A percentile compares a stretch with the other conserved stretches of the same genome.
Evolutionary conservation across 2,113 vertebrate genomes (phyloP).

Genomic region (Glareola pratincola): DNA sequence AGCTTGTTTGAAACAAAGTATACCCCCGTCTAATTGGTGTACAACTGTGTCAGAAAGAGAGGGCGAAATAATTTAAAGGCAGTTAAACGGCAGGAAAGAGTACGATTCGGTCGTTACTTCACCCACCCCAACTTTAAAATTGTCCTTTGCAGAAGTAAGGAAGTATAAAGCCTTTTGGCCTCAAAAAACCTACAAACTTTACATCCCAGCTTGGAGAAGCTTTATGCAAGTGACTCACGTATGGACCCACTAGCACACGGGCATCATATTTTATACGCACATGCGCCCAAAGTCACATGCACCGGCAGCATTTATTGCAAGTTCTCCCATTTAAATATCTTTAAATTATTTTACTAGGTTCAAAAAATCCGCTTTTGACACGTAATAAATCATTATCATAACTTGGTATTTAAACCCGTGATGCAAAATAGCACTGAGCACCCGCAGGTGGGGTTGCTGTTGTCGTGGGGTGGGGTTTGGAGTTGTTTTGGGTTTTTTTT

Average conservation of each 20-base stretch:
- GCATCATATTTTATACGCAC: fast-evolving
- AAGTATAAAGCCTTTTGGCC: not conserved
- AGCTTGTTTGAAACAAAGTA: constrained; percentile 63
- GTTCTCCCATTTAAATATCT: not conserved
- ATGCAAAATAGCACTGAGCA: not conserved
- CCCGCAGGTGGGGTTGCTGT: not conserved
- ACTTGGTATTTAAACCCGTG: not conserved
- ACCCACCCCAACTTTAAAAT: not conserved
- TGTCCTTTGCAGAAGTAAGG: not conserved
- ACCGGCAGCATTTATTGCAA: not conserved
- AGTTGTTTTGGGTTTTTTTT: not conserved
- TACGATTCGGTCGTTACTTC: not conserved
- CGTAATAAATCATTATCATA: not conserved
- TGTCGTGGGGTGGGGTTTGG: not conserved
- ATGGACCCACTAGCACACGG: not conserved
- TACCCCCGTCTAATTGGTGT: constrained; percentile 42
- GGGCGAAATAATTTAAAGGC: not conserved
- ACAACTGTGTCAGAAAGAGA: constrained; percentile 17
- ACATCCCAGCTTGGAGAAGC: not conserved
- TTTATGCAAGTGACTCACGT: not conserved
- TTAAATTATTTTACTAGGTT: not conserved
- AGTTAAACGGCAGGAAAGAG: not conserved
- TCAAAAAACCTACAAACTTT: not conserved
- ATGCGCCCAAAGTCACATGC: not conserved
- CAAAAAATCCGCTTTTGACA: not conserved